These are phyloP conservation scores for Channa argus DNA, from an alignment of 2,113 vertebrate species.

Conservation along the genomic window DNA sequence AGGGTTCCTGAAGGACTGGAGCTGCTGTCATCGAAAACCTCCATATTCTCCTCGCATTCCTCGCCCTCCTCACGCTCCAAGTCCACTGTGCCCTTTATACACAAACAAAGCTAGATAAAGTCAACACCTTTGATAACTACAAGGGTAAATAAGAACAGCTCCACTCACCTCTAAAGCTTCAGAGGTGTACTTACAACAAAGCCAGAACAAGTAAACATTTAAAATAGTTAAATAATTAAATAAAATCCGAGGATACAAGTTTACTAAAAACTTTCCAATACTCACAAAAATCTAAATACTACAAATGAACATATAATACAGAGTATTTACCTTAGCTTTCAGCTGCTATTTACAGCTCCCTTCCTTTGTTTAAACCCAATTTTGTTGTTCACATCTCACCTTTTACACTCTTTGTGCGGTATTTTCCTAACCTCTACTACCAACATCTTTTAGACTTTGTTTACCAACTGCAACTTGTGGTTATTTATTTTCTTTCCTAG, in stretches of 20 bases:
- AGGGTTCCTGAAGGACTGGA: slow-evolving; percentile 98
- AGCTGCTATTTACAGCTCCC: too few species aligned
- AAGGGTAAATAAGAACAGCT: slow-evolving; percentile 21
- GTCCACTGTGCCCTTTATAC: slow-evolving; percentile 88
- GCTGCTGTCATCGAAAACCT: slow-evolving; percentile 96
- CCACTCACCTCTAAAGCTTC: slow-evolving; percentile 9
- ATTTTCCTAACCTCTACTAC: neutral
- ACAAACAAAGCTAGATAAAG: slow-evolving; percentile 35
- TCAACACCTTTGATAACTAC: slow-evolving; percentile 33
- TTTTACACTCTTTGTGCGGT: neutral
- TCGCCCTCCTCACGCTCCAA: slow-evolving; percentile 93
- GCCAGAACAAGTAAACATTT: neutral
- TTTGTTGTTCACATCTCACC: too few species aligned
- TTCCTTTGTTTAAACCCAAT: too few species aligned
- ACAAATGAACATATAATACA: too few species aligned
- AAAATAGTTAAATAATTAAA: too few species aligned
- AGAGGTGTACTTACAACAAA: neutral
- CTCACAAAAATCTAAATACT: too few species aligned
- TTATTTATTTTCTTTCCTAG: neutral
- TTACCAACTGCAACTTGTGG: neutral
- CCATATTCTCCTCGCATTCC: slow-evolving; percentile 97
- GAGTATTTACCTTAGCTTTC: too few species aligned
- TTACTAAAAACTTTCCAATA: too few species aligned
- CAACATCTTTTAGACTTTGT: neutral
- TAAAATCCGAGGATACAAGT: too few species aligned